A percentile compares a stretch with the other conserved stretches of the same genome.
Evolutionary conservation across 1,140 invertebrate species (phyloP).

Genomic region (Dendroctonus valens): DNA sequence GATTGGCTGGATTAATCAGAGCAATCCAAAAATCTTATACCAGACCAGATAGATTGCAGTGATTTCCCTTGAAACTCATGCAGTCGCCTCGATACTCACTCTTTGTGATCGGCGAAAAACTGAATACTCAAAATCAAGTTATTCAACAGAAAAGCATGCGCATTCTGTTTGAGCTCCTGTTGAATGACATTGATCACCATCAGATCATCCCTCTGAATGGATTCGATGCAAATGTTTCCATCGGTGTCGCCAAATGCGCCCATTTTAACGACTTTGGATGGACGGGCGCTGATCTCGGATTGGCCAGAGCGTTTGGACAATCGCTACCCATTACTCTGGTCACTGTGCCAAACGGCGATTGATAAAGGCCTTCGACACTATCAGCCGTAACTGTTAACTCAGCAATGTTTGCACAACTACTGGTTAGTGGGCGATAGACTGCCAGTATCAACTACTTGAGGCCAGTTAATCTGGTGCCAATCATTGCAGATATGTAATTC

Average conservation of each 20-base stretch:
- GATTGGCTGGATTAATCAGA: too few relatives aligned
- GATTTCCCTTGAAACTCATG: background rate
- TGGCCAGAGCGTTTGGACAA: background rate
- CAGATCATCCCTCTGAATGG: slow-evolving; percentile 50
- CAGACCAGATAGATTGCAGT: too few relatives aligned
- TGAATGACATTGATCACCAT: slow-evolving; percentile 55
- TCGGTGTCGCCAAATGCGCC: background rate
- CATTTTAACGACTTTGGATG: too few relatives aligned
- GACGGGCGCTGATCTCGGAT: too few relatives aligned
- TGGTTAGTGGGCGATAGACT: too few relatives aligned
- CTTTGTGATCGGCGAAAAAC: slow-evolving; percentile 75
- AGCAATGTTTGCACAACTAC: too few relatives aligned
- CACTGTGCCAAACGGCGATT: too few relatives aligned
- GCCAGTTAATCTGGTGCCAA: background rate
- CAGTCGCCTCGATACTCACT: slow-evolving; percentile 55
- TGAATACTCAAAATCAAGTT: slow-evolving; percentile 72
- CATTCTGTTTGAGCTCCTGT: slow-evolving; percentile 59
- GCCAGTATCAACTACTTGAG: background rate
- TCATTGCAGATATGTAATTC: background rate
- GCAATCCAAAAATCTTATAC: too few relatives aligned
- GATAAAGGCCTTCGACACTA: too few relatives aligned
- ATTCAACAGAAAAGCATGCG: slow-evolving; percentile 70
- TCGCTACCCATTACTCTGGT: background rate
- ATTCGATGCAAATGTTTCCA: slow-evolving; percentile 31
- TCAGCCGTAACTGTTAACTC: too few relatives aligned